Evolutionary conservation across 2,113 vertebrate genomes (phyloP), one percentile per base, ranked within the genome.

Genomic region (Sinocyclocheilus maitianheensis): DNA sequence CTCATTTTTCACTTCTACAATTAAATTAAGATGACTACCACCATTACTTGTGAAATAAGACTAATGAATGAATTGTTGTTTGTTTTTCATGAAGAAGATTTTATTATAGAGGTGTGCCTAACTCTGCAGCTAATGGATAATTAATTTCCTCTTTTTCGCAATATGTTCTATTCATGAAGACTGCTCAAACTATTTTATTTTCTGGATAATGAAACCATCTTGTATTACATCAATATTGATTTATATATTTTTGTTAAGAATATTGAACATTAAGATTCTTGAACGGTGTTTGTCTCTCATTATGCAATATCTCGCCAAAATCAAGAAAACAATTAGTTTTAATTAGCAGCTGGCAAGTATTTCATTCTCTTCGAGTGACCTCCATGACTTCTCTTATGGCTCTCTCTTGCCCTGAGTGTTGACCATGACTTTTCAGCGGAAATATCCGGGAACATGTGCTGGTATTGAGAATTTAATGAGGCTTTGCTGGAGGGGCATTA

Each of bases 381-480:
- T 48, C 22, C 13, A 75, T 76, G 22, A 24, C 46, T 12, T 51
- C 48, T 13, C 48, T 51, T 51, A 13, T 51, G 48, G 62, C 81
- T 63, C 26, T 22, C 40, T 63, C 43, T 63, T 72, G 4, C 30
- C 71, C 16, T 87, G 90, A 76, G 3, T 58, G 84, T 91, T 91
- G 88, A 89, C 88, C 63, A 40, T 71, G 9, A 53, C 74, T 76
- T 85, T 90, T 91, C 85, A 87, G 83, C 89, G 85, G 89, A 83
- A 77, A 80, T 89, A 83, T 90, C 90, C 74, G 76, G 90, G 89
- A 92, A 90, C 91, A 82, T 79, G 18, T 40, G 80, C 69, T 62
- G 22, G 37, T 90, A 85, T 90, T 91, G 88, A 88, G 92, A 91
- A 84, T 93, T 91, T 92, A 93, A 94, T 94, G 92, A 95, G 91